These are phyloP conservation scores for Tetrax tetrax DNA, from an alignment of 2,113 vertebrate species.

Conservation along the genomic window DNA sequence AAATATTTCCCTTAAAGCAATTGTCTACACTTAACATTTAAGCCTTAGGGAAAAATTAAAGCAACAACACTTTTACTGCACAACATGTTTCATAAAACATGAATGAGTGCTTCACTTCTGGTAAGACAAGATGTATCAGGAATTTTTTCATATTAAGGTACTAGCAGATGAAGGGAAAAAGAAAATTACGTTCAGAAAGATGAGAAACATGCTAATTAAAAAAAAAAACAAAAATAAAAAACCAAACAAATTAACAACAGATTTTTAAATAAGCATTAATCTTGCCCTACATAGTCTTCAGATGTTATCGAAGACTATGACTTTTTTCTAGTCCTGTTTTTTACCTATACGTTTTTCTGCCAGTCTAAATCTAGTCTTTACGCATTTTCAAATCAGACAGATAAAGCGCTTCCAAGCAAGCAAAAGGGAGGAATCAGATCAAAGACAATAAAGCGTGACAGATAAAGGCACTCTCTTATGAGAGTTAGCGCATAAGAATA, in stretches of 20 bases:
- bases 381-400: not conserved
- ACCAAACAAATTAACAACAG: not conserved
- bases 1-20: constrained; percentile 21
- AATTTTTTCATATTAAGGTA: not conserved
- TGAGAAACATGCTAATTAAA: not conserved
- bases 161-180: not conserved
- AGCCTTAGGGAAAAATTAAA: constrained; percentile 38
- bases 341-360: not conserved
- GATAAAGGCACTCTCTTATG: constrained; percentile 19
- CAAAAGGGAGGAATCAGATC: not conserved
- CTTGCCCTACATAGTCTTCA: not conserved
- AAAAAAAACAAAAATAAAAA: not conserved
- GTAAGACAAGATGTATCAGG: not conserved
- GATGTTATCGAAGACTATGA: not conserved
- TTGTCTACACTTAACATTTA: constrained; percentile 25
- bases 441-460: constrained; percentile 19
- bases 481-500: not conserved
- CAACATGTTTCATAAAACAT: constrained; percentile 11
- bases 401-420: not conserved
- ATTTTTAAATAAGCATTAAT: not conserved
- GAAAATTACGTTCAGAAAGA: not conserved
- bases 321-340: not conserved
- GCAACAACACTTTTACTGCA: not conserved
- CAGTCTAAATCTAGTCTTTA: not conserved
- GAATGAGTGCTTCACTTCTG: not conserved